Evolutionary conservation across 2,888 invertebrate species (phyloP), one percentile per base, ranked within the genome.

Genomic region (Harpalus rubripes): DNA sequence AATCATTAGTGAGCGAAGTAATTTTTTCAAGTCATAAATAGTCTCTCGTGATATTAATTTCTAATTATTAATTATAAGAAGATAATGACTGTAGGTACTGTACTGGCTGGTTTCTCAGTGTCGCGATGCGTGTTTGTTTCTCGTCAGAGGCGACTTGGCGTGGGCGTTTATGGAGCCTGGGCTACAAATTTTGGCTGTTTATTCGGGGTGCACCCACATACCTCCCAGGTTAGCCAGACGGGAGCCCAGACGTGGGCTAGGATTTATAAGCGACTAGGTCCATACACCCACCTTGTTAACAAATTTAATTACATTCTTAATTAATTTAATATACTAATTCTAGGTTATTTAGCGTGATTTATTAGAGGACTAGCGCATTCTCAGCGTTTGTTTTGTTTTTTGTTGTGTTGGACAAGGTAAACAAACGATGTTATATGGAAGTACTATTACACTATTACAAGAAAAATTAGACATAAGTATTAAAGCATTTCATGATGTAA

Each of bases 251-350:
- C 44, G 72, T 74, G 44, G 72, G 82, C 1, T 15, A 82, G 52
- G 72, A 82, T 82, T 82, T 82, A 82, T 82, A 82, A 68, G 56
- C 44, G 12, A 52, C 44, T 52, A 12, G 41, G 18, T 12, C 22
- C 7, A 8, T 68, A 82, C 82, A 72, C 82, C 82, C 82, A 82
- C 82, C 68, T 82, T 72, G 82, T 72, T 81, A 82, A 82, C 72
- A 82, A 82, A 82, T 82, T 82, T 82, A 82, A 82, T 82, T 82
- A 82, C 72, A 68, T 82, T 72, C 82, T 68, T 82, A 82, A 82
- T 82, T 82, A 82, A 82, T 82, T 82, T 82, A 72, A 82, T 82
- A 82, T 82, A 52, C 12, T 52, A 52, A 52, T 52, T 52, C 44
- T 52, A 52, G 44, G 44, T 52, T 52, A 52, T 12, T 52, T 52